Percentiles rank a stretch among this genome's conserved stretches.
Conservation (phyloP, 2,797 vertebrate genomes). For the Gymnothorax reevesii region DNA sequence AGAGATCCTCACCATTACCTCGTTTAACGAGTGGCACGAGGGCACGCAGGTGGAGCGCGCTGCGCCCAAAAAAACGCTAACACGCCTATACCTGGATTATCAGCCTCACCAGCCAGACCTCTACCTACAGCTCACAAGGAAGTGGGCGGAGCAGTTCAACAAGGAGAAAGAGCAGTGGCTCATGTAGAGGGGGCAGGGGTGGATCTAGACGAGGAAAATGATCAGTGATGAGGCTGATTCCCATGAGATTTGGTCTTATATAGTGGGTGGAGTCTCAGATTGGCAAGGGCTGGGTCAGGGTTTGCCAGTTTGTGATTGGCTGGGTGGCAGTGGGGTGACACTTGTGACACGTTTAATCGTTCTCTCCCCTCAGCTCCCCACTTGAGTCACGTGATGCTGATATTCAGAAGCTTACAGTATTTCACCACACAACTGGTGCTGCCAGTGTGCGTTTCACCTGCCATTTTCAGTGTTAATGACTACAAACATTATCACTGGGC, state of each 20-base stretch:
- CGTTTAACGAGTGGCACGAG: constrained; percentile 90
- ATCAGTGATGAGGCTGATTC: no score
- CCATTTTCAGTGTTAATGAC: background rate
- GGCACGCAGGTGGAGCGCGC: constrained; percentile 87
- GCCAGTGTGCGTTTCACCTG: background rate
- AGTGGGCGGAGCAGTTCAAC: constrained; percentile 84
- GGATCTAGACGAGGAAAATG: background rate
- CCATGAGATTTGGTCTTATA: no score
- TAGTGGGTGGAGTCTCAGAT: no score
- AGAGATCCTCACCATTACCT: constrained; percentile 82
- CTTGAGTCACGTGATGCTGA: background rate
- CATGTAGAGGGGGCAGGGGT: constrained; percentile 62
- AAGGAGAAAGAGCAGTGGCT: constrained; percentile 87
- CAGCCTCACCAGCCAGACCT: constrained; percentile 76
- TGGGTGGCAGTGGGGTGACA: background rate
- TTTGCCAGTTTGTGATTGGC: background rate
- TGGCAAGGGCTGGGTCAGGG: background rate
- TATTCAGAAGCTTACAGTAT: background rate
- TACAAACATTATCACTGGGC: no score
- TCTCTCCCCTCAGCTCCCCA: background rate
- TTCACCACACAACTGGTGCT: no score
- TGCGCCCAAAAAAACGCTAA: constrained; percentile 78
- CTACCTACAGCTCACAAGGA: constrained; percentile 81
- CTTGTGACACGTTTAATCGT: background rate
- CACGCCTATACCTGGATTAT: constrained; percentile 82